Evolutionary conservation across 2,797 vertebrate species (phyloP).

Genomic region (Muscicapa striata): DNA sequence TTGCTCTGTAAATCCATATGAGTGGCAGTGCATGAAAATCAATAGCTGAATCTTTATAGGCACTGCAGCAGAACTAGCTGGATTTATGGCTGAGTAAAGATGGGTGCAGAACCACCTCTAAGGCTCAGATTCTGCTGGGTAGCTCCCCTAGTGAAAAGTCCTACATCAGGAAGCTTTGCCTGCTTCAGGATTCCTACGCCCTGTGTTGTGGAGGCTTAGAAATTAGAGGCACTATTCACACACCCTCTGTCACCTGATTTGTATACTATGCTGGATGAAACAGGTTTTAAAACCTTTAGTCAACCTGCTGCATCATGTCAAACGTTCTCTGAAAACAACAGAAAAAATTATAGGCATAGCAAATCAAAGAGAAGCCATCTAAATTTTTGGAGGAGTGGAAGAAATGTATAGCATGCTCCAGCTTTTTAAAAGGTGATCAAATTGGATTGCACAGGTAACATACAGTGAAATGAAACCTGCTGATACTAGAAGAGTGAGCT

Average conservation of each 20-base stretch:
- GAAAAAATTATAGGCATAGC: not conserved
- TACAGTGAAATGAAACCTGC: not conserved
- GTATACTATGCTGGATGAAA: not conserved
- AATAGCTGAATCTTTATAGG: not conserved
- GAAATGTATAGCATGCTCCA: accelerated
- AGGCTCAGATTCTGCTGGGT: not conserved
- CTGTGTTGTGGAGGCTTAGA: not conserved
- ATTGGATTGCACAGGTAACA: not conserved
- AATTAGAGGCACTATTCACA: not conserved
- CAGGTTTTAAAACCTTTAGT: not conserved
- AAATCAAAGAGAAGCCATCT: not conserved
- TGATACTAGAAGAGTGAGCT: not conserved
- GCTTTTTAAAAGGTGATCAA: not conserved
- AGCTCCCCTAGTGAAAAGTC: not conserved
- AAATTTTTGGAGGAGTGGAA: not conserved
- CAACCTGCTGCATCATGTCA: not conserved
- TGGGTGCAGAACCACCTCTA: not conserved
- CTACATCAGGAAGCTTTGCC: not conserved
- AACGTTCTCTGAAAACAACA: not conserved
- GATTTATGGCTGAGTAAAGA: not conserved
- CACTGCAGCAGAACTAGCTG: not conserved
- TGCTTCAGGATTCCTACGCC: not conserved
- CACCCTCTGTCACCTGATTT: not conserved
- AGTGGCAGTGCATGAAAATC: not conserved
- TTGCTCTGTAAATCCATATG: not conserved